Conservation (phyloP, 2,797 vertebrate species). For the Myotis daubentonii region DNA sequence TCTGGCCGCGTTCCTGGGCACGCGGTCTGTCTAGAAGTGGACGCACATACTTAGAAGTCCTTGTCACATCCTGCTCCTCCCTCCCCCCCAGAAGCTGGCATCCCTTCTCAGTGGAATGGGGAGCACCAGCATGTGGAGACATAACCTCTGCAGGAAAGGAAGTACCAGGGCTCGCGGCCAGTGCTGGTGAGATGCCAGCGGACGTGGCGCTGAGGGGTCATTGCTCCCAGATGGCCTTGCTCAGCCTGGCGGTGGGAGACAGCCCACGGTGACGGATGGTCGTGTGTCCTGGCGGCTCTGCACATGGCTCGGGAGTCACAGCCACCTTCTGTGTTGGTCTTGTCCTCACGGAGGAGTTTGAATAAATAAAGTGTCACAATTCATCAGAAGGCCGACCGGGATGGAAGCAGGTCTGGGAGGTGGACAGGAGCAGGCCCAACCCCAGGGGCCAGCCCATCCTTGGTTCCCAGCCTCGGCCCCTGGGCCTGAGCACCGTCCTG, state of each 20-base stretch:
- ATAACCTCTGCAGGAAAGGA: neutral
- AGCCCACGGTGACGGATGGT: rapidly evolving
- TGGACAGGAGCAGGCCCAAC: neutral
- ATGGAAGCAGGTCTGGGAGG: neutral
- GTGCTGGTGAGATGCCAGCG: neutral
- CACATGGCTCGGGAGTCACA: rapidly evolving
- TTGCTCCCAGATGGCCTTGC: neutral
- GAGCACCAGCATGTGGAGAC: rapidly evolving
- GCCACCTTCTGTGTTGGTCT: neutral
- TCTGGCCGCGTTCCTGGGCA: neutral
- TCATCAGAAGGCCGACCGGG: neutral
- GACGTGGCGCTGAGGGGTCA: neutral
- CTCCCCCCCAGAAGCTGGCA: rapidly evolving
- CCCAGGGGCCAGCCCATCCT: too few species aligned
- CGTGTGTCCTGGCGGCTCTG: rapidly evolving
- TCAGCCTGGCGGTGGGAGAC: neutral
- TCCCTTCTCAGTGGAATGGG: too few species aligned
- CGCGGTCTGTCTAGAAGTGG: neutral
- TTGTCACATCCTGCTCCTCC: neutral
- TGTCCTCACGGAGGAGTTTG: neutral
- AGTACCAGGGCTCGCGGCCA: rapidly evolving
- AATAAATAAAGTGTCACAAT: neutral
- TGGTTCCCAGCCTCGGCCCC: neutral
- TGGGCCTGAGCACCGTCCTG: neutral
- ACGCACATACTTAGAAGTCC: neutral